Evolutionary conservation across 2,888 invertebrate genomes (phyloP).

Genomic region (Chalcosyrphus nemorum): DNA sequence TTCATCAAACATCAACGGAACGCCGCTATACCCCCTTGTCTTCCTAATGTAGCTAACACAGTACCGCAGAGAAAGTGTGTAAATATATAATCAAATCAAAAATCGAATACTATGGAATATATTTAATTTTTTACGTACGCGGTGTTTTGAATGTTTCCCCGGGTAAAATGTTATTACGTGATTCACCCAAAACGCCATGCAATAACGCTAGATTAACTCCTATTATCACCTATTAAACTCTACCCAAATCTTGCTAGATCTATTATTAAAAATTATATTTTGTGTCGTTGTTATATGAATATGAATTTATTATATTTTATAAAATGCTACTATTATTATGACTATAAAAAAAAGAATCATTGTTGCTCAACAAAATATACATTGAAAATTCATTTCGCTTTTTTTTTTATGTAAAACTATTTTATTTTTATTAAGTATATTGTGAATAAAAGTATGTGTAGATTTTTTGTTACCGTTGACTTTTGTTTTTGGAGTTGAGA

Average conservation of each 20-base stretch:
- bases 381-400: constrained; percentile 48
- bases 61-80: constrained; percentile 43
- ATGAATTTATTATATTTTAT: constrained; percentile 70
- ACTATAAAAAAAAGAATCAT: constrained; percentile 25
- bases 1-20: constrained; percentile 5
- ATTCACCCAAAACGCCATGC: constrained; percentile 62
- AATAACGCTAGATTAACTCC: constrained; percentile 52
- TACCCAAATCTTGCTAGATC: constrained; percentile 67
- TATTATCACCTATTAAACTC: constrained; percentile 50
- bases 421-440: constrained; percentile 65
- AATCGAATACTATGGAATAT: constrained; percentile 64
- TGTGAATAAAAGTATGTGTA: constrained; percentile 70
- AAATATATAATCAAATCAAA: constrained; percentile 59
- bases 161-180: constrained; percentile 36
- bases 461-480: constrained; percentile 53
- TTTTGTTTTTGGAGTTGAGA: constrained; percentile 20
- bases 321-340: constrained; percentile 51
- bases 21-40: constrained; percentile 40
- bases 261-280: constrained; percentile 33
- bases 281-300: constrained; percentile 68
- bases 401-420: constrained; percentile 65
- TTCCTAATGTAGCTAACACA: constrained; percentile 48
- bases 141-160: constrained; percentile 46
- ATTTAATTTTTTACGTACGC: constrained; percentile 31
- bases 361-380: constrained; percentile 42